Base-by-base conservation (phyloP, 2,888 invertebrate genomes). In the Drymonia ruficornis region DNA sequence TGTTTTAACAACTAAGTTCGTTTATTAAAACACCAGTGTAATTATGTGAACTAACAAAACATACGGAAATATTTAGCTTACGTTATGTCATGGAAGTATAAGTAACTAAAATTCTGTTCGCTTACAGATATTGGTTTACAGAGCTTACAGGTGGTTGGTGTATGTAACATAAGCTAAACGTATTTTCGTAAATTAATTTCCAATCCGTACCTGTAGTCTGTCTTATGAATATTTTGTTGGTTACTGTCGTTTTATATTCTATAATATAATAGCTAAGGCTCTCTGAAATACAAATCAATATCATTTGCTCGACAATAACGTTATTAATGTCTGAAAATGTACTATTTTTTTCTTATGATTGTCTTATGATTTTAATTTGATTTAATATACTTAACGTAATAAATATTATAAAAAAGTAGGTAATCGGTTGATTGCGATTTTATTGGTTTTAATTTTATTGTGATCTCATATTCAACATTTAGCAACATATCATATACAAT, bases 251-350 rank as follows among this genome's bases (percentile, higher is more conserved):
- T 31, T 9, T 50, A 47, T 68, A 61, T 12, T 44, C 42, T 59
- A 56, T 34, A 56, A 52, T 40, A 46, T 53, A 57, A 42, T 38
- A 52, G 13, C 13, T 66, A 67, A 63, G 65, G 66, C 63, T 74
- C 69, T 63, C 51, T 59, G 40, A 55, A 63, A 55, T 53, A 38
- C 55, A 55, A 47, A 52, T 54, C 28, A 43, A 63, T 76, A 76
- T 76, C 65, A 74, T 73, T 72, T 72, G 15, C 60, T 65, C 65
- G 78, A 78, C 78, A 79, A 79, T 78, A 79, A 78, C 60, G 44
- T 51, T 62, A 56, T 53, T 44, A 43, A 23, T 63, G 56, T 63
- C 43, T 16, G 48, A n/a, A n/a, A n/a, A n/a, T 23, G 28, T 36
- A n/a, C n/a, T 34, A 11, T 36, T n/a, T 3, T n/a, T n/a, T 4